Conservation (phyloP, 2,113 vertebrate genomes). For the Herpailurus yagouaroundi region DNA sequence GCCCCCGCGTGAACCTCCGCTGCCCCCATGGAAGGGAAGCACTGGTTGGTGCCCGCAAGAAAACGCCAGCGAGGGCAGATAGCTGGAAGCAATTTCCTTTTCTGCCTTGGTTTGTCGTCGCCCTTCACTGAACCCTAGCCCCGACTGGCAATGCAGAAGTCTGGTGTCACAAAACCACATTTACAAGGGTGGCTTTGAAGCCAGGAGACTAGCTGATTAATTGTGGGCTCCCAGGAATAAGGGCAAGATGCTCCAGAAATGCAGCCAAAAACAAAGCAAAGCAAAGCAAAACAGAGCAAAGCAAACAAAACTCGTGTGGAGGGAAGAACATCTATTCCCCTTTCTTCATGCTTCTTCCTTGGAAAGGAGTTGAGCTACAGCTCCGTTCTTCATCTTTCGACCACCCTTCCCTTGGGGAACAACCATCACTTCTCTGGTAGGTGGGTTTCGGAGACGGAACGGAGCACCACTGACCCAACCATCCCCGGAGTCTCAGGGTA, state of each 20-base stretch:
- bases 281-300: too few species aligned
- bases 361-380: not conserved
- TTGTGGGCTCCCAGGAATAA: rapidly evolving
- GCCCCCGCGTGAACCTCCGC: not conserved
- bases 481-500: rapidly evolving
- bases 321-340: not conserved
- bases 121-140: rapidly evolving
- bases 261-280: not conserved
- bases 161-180: not conserved
- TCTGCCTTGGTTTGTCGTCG: not conserved
- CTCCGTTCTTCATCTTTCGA: too few species aligned
- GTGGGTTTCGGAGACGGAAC: not conserved
- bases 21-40: not conserved
- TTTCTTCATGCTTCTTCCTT: not conserved
- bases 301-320: not conserved
- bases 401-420: rapidly evolving
- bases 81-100: not conserved
- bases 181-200: not conserved
- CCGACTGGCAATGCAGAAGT: too few species aligned
- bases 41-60: not conserved
- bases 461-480: rapidly evolving
- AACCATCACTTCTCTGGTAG: not conserved
- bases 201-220: not conserved
- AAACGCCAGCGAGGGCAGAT: not conserved
- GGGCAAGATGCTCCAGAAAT: not conserved